phyloP scores from a whole-genome alignment of 2,888 invertebrate genomes.

The Sisyra nigra region DNA sequence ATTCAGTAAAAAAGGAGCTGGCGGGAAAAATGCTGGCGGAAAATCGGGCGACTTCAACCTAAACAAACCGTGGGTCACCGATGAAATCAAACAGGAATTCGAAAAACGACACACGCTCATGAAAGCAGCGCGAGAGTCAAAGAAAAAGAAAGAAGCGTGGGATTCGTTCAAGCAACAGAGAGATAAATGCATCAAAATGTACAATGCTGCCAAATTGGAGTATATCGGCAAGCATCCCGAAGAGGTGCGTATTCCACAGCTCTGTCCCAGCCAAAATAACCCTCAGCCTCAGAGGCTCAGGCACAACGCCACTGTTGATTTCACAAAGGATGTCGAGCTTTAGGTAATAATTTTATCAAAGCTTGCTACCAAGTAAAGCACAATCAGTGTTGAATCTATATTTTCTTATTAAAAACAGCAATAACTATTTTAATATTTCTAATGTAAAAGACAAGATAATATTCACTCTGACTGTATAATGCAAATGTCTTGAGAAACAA shows the following conservation, averaged over 20 bases:
- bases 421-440: too few relatives aligned
- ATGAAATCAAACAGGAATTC: conserved; percentile 35
- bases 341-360: conserved; percentile 21
- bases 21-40: background rate
- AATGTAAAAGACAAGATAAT: too few relatives aligned
- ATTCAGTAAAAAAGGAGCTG: conserved; percentile 1
- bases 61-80: conserved; percentile 40
- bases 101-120: conserved; percentile 35
- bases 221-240: conserved; percentile 34
- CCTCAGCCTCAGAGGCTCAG: conserved; percentile 9
- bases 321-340: conserved; percentile 28
- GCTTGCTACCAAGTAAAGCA: too few relatives aligned
- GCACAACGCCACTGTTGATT: conserved; percentile 27
- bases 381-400: too few relatives aligned
- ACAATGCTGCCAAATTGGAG: conserved; percentile 34
- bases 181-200: conserved; percentile 37
- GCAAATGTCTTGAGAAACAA: background rate
- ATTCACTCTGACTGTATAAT: too few relatives aligned
- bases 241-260: conserved; percentile 32
- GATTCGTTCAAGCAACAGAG: conserved; percentile 37
- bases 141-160: conserved; percentile 33
- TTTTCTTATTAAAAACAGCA: conserved; percentile 1
- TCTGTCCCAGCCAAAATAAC: conserved; percentile 20
- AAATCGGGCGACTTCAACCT: conserved; percentile 22
- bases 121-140: conserved; percentile 28